phyloP scores from a whole-genome alignment of 2,888 invertebrate species.

The Chrysodeixis includens region DNA sequence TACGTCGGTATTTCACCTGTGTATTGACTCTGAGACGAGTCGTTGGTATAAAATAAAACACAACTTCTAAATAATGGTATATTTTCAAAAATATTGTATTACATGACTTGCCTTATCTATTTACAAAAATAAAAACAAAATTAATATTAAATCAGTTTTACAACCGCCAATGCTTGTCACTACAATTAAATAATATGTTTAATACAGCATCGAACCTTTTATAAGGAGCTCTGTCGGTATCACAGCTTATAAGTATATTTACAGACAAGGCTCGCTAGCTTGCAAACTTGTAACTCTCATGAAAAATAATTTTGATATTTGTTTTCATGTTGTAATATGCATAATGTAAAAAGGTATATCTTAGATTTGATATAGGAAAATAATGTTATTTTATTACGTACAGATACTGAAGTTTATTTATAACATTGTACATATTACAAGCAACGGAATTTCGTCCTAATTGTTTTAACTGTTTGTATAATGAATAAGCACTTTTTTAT shows the following conservation, averaged over 20 bases:
- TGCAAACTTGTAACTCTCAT: no score
- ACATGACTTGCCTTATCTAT: constrained; percentile 88
- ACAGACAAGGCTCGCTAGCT: constrained; percentile 53
- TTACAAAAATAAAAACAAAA: constrained; percentile 84
- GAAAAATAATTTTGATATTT: constrained; percentile 47
- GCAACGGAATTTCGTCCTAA: constrained; percentile 35
- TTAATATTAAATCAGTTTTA: constrained; percentile 68
- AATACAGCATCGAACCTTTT: constrained; percentile 47
- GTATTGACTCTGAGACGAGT: no score
- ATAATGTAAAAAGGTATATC: constrained; percentile 24
- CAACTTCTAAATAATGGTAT: constrained; percentile 87
- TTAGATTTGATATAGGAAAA: constrained; percentile 47
- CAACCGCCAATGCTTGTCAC: constrained; percentile 65
- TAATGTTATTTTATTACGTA: constrained; percentile 29
- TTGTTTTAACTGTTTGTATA: constrained; percentile 14
- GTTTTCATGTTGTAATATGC: constrained; percentile 49
- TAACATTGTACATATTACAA: constrained; percentile 49
- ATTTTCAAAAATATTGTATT: constrained; percentile 89
- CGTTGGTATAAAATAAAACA: constrained; percentile 62
- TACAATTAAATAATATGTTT: constrained; percentile 62
- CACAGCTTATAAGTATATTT: constrained; percentile 57
- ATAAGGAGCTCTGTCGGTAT: constrained; percentile 32
- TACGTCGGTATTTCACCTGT: no score
- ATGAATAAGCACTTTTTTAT: neutral
- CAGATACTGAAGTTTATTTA: constrained; percentile 21